Evolutionary conservation across 1,140 invertebrate genomes (phyloP).

Genomic region (Drosophila bocki): DNA sequence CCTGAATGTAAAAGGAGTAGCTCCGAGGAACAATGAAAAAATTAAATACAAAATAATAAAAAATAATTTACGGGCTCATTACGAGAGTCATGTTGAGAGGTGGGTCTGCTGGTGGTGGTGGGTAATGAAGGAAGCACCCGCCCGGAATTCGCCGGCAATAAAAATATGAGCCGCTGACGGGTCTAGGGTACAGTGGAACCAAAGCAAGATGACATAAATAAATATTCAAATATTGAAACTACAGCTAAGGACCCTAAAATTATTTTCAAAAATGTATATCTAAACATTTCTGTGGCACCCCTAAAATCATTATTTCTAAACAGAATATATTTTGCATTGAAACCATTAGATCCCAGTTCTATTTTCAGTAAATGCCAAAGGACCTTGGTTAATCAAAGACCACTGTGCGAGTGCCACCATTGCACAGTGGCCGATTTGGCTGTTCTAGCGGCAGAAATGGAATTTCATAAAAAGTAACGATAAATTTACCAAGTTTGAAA

Average conservation of each 20-base stretch:
- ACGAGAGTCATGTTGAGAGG: constrained; percentile 54
- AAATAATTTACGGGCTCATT: constrained; percentile 83
- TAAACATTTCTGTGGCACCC: neutral
- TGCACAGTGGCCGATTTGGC: no score
- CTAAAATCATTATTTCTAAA: neutral
- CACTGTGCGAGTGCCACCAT: constrained; percentile 44
- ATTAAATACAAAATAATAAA: constrained; percentile 83
- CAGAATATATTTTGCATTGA: neutral
- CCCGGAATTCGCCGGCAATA: constrained; percentile 66
- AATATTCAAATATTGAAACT: neutral
- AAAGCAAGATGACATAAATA: neutral
- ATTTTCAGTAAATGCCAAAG: neutral
- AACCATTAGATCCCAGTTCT: neutral
- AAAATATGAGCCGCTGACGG: constrained; percentile 52
- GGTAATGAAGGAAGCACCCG: constrained; percentile 38
- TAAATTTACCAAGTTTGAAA: no score
- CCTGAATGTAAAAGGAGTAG: constrained; percentile 39
- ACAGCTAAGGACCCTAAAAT: neutral
- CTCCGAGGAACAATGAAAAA: constrained; percentile 66
- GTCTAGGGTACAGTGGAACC: constrained; percentile 23
- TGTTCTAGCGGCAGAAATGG: no score
- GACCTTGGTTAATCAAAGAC: constrained; percentile 12
- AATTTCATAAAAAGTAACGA: no score
- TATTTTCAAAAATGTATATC: no score
- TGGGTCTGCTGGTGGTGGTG: neutral